Conservation (phyloP, 2,113 vertebrate species). For the Indicator maculatus region DNA sequence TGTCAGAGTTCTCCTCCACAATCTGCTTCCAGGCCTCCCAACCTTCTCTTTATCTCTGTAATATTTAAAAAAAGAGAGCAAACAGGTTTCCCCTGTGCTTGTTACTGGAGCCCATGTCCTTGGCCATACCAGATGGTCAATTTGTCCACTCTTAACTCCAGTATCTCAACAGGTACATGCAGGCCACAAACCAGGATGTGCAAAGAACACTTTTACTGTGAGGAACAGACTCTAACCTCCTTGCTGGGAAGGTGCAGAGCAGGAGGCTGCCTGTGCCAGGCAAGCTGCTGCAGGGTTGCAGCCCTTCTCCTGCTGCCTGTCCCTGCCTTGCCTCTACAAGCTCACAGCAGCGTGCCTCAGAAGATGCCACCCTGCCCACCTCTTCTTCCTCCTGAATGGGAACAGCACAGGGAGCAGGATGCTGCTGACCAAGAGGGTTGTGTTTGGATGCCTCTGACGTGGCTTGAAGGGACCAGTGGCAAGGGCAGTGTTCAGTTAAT, state of each 20-base stretch:
- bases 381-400: not conserved
- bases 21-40: not conserved
- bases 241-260: not conserved
- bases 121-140: not conserved
- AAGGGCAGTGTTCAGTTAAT: not conserved
- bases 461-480: not conserved
- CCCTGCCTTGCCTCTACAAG: not conserved
- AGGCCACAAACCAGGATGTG: not conserved
- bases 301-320: not conserved
- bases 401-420: not conserved
- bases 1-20: not conserved
- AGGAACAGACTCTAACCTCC: not conserved
- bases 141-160: not conserved
- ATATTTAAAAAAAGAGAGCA: not conserved
- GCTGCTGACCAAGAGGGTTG: not conserved
- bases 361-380: not conserved
- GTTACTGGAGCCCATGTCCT: not conserved
- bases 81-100: not conserved
- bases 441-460: not conserved
- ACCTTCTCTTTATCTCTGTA: not conserved
- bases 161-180: not conserved
- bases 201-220: not conserved
- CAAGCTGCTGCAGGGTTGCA: not conserved
- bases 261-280: not conserved
- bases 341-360: fast-evolving